Percentiles rank a stretch among this genome's conserved stretches.
These are phyloP conservation scores for Okapia johnstoni DNA, from an alignment of 2,113 vertebrate genomes.

Conservation along the genomic window DNA sequence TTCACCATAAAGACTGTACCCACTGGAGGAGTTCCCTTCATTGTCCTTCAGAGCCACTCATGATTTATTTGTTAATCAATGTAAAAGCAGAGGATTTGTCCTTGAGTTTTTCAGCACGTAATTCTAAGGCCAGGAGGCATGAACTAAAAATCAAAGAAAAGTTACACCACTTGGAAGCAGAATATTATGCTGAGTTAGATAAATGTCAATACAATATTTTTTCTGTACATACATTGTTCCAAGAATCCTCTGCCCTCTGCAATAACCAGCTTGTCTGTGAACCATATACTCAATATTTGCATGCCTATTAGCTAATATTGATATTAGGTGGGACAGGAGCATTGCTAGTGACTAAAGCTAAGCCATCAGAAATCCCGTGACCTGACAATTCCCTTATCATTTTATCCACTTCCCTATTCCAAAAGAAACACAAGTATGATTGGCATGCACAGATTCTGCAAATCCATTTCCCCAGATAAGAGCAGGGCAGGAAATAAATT, in stretches of 20 bases:
- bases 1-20: neutral
- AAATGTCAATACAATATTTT: neutral
- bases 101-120: neutral
- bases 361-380: neutral
- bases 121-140: slow-evolving; percentile 10
- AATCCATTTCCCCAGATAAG: slow-evolving; percentile 32
- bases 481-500: slow-evolving; percentile 36
- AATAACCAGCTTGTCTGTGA: slow-evolving; percentile 7
- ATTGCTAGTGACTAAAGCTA: neutral
- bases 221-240: slow-evolving; percentile 1
- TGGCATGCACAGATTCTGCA: neutral
- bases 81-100: neutral
- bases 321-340: neutral
- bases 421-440: slow-evolving; percentile 19
- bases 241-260: slow-evolving; percentile 11
- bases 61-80: slow-evolving; percentile 21
- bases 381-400: neutral
- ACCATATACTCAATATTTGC: neutral
- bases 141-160: slow-evolving; percentile 20
- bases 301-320: slow-evolving; percentile 9
- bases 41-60: neutral
- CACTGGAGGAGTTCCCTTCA: neutral
- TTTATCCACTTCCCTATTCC: slow-evolving; percentile 34
- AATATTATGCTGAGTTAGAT: neutral
- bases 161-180: slow-evolving; percentile 5